Evolutionary conservation across 1,140 invertebrate species (phyloP).

Genomic region (Archivesica marissinica): DNA sequence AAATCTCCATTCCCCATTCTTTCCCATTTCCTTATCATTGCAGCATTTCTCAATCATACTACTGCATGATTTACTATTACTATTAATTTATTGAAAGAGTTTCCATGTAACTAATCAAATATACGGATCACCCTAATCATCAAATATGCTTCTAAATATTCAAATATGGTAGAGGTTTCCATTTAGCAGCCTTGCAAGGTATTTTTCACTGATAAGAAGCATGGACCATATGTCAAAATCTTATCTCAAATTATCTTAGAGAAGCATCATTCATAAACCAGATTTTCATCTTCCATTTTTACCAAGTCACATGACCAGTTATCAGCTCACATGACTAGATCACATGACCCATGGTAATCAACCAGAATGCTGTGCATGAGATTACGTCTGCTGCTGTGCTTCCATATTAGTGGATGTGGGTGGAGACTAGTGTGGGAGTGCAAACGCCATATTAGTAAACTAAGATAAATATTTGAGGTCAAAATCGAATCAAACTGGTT

Average conservation of each 20-base stretch:
- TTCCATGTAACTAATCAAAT: conserved; percentile 8
- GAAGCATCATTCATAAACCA: conserved; percentile 38
- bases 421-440: conserved; percentile 29
- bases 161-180: conserved; percentile 8
- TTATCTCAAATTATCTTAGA: conserved; percentile 23
- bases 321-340: conserved; percentile 6
- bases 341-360: conserved; percentile 26
- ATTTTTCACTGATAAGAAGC: conserved; percentile 12
- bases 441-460: conserved; percentile 42
- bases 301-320: conserved; percentile 38
- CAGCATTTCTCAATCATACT: too few relatives aligned
- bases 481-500: conserved; percentile 1
- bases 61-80: too few relatives aligned
- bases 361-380: conserved; percentile 31
- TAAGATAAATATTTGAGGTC: neutral
- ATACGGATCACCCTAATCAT: neutral
- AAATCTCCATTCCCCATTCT: too few relatives aligned
- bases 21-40: too few relatives aligned
- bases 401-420: conserved; percentile 55
- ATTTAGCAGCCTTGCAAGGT: neutral
- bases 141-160: neutral
- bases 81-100: conserved; percentile 20
- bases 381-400: neutral
- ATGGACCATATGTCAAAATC: conserved; percentile 29
- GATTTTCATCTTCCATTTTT: conserved; percentile 31